Conservation (phyloP, 1,140 invertebrate genomes). For the Drosophila pseudoananassae region DNA sequence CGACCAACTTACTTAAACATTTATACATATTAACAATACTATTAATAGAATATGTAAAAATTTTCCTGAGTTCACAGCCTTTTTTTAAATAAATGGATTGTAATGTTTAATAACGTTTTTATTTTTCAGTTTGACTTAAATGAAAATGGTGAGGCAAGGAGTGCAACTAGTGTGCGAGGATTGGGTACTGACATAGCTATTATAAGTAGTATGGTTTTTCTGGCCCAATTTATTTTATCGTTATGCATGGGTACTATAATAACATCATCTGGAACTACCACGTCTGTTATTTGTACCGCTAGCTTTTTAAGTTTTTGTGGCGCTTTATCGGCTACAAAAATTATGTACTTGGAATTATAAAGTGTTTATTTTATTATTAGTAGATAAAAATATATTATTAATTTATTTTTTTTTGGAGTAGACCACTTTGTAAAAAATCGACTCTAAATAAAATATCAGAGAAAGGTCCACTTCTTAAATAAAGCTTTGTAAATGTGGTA, state of each 20-base stretch:
- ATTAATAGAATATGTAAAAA: no score
- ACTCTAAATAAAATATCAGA: no score
- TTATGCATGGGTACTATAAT: conserved; percentile 94
- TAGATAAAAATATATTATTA: no score
- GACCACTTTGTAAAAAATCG: no score
- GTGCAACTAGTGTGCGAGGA: conserved; percentile 88
- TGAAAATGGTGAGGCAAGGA: conserved; percentile 85
- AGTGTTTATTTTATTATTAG: not conserved
- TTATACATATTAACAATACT: no score
- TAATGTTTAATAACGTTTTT: not conserved
- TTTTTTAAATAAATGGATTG: not conserved
- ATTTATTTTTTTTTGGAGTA: no score
- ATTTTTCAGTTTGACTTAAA: conserved; percentile 87
- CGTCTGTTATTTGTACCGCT: conserved; percentile 93
- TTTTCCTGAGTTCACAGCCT: no score
- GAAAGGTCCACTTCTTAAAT: no score
- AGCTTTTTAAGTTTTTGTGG: conserved; percentile 93
- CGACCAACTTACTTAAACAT: no score
- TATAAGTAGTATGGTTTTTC: conserved; percentile 97
- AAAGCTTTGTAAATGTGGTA: no score
- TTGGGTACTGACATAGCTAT: conserved; percentile 97
- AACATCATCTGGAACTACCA: conserved; percentile 91
- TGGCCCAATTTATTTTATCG: conserved; percentile 96
- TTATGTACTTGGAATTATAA: conserved; percentile 93
- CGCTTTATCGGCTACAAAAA: conserved; percentile 92